Evolutionary conservation across 2,113 vertebrate genomes (phyloP), one percentile per base, ranked within the genome.

Genomic region (Pitta sordida): DNA sequence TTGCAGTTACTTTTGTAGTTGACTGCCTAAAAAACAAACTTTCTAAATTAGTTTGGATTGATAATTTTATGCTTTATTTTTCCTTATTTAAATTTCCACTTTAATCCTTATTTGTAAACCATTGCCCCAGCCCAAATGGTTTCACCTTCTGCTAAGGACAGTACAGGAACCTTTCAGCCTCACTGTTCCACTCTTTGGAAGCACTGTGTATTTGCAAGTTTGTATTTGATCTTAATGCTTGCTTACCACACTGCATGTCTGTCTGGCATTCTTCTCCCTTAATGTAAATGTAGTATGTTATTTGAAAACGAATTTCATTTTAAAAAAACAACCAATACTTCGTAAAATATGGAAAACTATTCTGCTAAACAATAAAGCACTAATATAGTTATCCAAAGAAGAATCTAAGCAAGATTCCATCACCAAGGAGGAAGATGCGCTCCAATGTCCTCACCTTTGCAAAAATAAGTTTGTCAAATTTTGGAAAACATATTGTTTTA

Each of bases 251-350:
- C 39, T 64, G 10, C 10, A 16, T 19, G 4, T 36, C 32, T 78
- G 2, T 21, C 34, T 82, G 20, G 3, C 12, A 43, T 23, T 82
- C 65, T 63, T 55, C 9, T 76, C 11, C 10, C 24, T 62, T 13
- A 13, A 3, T 17, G 15, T 75, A 49, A 89, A 69, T 1, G 43
- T 37, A 11, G 22, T 6, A 73, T 32, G 4, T 11, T 81, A 46
- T 74, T 83, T 67, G 9, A 85, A 74, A 65, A 76, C 3, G 5
- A 77, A 43, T 55, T 53, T 41, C 9, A 14, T 62, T 34, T 51
- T 1, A 11, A 21, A 51, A 37, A 60, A 70, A 1, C 13, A 44
- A 36, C 23, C 4, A 29, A 4, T 0, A n/a, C 6, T 70, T 44
- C 11, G 39, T 48, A 78, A 79, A 86, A 63, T 19, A 15, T 17